These are phyloP conservation scores for Microvelia longipes DNA, from an alignment of 1,140 invertebrate species.

Conservation along the genomic window DNA sequence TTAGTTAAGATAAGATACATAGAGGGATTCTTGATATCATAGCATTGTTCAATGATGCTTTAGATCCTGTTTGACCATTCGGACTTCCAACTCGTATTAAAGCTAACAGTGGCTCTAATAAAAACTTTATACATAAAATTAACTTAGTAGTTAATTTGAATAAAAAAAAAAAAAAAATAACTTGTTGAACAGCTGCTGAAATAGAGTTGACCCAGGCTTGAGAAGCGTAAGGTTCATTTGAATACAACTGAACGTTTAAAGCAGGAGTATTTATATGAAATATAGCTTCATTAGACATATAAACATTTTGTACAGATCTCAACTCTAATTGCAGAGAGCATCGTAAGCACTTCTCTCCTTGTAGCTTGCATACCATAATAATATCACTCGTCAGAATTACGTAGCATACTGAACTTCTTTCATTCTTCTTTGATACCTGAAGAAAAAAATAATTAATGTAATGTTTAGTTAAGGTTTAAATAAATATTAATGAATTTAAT, in stretches of 20 bases:
- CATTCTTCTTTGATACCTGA: constrained; percentile 15
- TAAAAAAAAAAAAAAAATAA: constrained; percentile 19
- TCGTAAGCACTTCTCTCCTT: constrained; percentile 31
- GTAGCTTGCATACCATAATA: constrained; percentile 43
- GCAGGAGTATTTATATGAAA: constrained; percentile 41
- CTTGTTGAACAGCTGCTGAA: constrained; percentile 36
- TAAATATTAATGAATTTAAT: neutral
- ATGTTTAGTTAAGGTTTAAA: too few species aligned
- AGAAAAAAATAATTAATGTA: neutral
- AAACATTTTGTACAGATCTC: constrained; percentile 41
- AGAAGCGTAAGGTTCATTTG: constrained; percentile 34
- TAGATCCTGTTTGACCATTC: too few species aligned
- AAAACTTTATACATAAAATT: too few species aligned
- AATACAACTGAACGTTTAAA: constrained; percentile 40
- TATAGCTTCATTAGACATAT: constrained; percentile 35
- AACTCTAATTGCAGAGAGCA: constrained; percentile 42
- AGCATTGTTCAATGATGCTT: too few species aligned
- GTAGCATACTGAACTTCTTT: constrained; percentile 27
- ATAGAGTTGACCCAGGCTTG: constrained; percentile 39
- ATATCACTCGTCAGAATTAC: constrained; percentile 40
- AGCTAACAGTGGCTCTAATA: too few species aligned
- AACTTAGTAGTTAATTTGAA: too few species aligned
- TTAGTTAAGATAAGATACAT: too few species aligned
- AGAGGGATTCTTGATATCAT: too few species aligned
- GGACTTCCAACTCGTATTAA: too few species aligned